Evolutionary conservation across 2,113 vertebrate genomes (phyloP).

Genomic region (Ceratotherium simum): DNA sequence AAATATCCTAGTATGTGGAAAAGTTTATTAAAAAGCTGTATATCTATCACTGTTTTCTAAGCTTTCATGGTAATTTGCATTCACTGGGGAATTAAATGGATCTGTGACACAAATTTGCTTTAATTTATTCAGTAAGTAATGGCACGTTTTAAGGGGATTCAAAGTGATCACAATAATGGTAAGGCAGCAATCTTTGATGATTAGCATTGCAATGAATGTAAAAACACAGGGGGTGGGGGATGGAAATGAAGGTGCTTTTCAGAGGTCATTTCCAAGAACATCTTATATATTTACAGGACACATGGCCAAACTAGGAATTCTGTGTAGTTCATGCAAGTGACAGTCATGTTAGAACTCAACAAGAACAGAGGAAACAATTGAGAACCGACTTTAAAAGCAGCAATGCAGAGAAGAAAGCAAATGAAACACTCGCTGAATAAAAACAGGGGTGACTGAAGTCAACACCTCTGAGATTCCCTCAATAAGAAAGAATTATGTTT

Average conservation of each 20-base stretch:
- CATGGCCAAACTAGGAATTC: neutral
- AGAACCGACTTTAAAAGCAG: conserved; percentile 61
- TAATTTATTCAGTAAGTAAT: conserved; percentile 74
- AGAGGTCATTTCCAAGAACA: conserved; percentile 8
- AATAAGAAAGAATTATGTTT: conserved; percentile 10
- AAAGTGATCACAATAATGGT: conserved; percentile 58
- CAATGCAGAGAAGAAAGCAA: conserved; percentile 43
- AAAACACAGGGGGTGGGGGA: neutral
- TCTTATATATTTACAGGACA: neutral
- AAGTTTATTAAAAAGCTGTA: neutral
- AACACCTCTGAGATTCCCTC: conserved; percentile 20
- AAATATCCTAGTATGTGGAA: conserved; percentile 36
- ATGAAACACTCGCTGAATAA: neutral
- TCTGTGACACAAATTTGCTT: conserved; percentile 57
- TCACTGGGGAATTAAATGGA: conserved; percentile 57
- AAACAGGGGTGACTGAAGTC: neutral
- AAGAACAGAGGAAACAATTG: neutral
- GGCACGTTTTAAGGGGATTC: conserved; percentile 55
- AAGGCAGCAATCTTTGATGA: neutral
- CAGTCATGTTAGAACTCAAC: conserved; percentile 3
- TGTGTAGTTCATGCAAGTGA: neutral
- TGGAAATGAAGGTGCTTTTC: conserved; percentile 27
- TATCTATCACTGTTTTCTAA: conserved; percentile 53
- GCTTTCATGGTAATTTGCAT: conserved; percentile 64
- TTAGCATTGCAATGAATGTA: conserved; percentile 16